Base-by-base conservation (phyloP, 2,797 vertebrate species). In the Schizothorax lantsangensis region DNA sequence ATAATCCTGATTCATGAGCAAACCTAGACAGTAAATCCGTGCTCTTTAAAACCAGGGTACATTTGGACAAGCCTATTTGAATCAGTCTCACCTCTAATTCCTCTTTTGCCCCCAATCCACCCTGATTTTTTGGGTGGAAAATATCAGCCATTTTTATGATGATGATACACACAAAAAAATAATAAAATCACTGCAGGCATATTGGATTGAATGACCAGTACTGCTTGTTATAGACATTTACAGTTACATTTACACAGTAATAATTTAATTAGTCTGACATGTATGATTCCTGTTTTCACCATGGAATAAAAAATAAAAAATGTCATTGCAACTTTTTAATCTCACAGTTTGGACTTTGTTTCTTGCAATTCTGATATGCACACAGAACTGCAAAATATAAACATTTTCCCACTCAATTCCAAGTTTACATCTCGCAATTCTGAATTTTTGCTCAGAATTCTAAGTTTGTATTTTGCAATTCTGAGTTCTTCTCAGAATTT, bases 41-140 rank as follows among this genome's bases (percentile, higher is more conserved):
- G 30, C 30, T 54, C 38, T 75, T 15, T 45, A 62, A 69, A 79
- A 83, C 54, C 52, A 82, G 9, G 62, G 2, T 66, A 78, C 62
- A 85, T 79, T 71, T 72, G 84, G 64, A 79, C 26, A 43, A 59
- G 75, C 43, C 30, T 84, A 17, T 40, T 33, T 66, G 11, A 71
- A 6, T 47, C 49, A 85, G 69, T 33, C 38, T 69, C n/a, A 69
- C 73, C 74, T 52, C 30, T 19, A 68, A 77, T 49, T 77, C 8
- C 45, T 33, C 2, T 52, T 59, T 57, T 38, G 12, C 17, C 30
- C 43, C 45, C 40, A 57, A 54, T 9, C 5, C 45, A 79, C 12
- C 21, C 49, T 38, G 9, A 71, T 62, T 77, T 49, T 36, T 49
- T 30, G 17, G 12, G 15, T n/a, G 30, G 19, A 74, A 74, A 83